These are phyloP conservation scores for Pempheris klunzingeri DNA, from an alignment of 2,797 vertebrate species.

Conservation along the genomic window DNA sequence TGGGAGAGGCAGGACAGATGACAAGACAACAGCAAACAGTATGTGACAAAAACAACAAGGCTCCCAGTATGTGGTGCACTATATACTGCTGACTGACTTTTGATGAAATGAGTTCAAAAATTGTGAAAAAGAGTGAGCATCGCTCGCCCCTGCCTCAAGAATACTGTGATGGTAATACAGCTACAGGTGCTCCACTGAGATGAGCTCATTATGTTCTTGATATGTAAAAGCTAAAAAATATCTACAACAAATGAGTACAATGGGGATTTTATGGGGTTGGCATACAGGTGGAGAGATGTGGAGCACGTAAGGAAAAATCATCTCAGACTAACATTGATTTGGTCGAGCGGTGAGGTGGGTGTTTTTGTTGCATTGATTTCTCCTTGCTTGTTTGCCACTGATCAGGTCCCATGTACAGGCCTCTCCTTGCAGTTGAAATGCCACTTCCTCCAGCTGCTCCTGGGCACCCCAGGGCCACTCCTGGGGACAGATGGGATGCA, in stretches of 20 bases:
- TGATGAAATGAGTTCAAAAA: background rate
- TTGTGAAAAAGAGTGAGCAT: conserved; percentile 3
- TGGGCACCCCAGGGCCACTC: conserved; percentile 2
- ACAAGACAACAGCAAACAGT: conserved; percentile 16
- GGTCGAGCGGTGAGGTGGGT: conserved; percentile 58
- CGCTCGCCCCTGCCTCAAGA: background rate
- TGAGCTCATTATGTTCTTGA: conserved; percentile 26
- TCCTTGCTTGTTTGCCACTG: conserved; percentile 41
- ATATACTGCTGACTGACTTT: background rate
- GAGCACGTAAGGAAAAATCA: conserved; percentile 43
- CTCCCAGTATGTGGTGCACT: background rate
- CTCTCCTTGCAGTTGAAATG: conserved; percentile 17
- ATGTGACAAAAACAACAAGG: conserved; percentile 14
- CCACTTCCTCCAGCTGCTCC: conserved; percentile 9
- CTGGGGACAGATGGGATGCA: background rate
- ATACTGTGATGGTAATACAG: conserved; percentile 9
- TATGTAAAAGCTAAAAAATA: conserved; percentile 3
- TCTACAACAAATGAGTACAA: background rate
- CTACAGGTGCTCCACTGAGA: background rate
- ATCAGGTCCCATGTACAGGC: conserved; percentile 30
- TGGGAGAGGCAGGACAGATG: conserved; percentile 36
- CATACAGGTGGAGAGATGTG: conserved; percentile 4
- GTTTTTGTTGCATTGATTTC: conserved; percentile 70
- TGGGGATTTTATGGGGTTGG: conserved; percentile 18
- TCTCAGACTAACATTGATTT: conserved; percentile 68